Evolutionary conservation across 2,113 vertebrate genomes (phyloP).

Genomic region (Poeciliopsis prolifica): DNA sequence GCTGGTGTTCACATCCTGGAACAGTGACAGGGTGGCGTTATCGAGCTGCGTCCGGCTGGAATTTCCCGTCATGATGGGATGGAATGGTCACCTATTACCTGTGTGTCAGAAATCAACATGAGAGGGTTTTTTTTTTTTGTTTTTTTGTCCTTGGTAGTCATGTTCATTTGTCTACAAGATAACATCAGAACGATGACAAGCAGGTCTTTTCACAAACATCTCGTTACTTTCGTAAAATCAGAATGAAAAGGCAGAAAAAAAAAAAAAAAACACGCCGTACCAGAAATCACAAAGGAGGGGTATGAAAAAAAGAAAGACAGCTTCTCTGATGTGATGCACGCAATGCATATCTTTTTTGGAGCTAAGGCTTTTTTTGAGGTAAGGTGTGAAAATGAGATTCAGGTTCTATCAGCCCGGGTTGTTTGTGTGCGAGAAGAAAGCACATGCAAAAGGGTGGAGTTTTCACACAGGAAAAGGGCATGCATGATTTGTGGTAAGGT

Average conservation of each 20-base stretch:
- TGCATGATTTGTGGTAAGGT: conserved; percentile 18
- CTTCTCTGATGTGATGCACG: neutral
- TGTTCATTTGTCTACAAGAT: neutral
- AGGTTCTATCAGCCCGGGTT: neutral
- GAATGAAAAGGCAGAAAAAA: neutral
- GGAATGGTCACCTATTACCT: conserved; percentile 13
- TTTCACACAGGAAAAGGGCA: conserved; percentile 63
- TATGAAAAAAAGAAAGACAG: too few species aligned
- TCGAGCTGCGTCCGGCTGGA: conserved; percentile 73
- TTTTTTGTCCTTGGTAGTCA: neutral
- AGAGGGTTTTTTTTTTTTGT: neutral
- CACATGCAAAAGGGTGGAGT: conserved; percentile 21
- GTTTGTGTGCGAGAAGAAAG: neutral
- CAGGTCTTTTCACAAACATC: neutral
- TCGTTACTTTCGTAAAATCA: neutral
- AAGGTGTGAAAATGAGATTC: conserved; percentile 31
- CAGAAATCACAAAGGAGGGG: too few species aligned
- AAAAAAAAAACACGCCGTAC: neutral
- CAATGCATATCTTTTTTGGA: neutral
- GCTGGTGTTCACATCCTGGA: conserved; percentile 70
- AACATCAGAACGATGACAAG: neutral
- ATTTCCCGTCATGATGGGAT: conserved; percentile 55
- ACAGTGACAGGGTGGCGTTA: conserved; percentile 81
- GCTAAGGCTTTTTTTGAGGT: neutral
- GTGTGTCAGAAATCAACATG: neutral